Conservation (phyloP, 2,113 vertebrate species). For the Tylochromis polylepis region DNA sequence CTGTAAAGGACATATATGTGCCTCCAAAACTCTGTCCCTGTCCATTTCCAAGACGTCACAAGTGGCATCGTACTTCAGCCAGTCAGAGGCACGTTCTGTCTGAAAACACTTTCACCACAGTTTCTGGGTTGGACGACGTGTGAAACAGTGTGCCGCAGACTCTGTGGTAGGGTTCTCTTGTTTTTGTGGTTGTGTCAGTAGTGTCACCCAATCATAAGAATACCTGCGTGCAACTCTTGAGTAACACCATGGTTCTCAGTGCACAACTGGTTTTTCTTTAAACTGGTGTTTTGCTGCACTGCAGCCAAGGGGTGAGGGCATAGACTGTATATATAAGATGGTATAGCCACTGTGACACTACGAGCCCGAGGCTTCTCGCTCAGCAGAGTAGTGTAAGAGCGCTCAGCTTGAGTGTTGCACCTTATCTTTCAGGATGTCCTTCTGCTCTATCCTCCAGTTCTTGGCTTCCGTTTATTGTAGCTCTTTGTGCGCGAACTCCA, state of each 20-base stretch:
- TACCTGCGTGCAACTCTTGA: neutral
- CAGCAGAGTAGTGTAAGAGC: neutral
- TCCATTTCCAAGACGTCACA: neutral
- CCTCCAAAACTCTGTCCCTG: neutral
- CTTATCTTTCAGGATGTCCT: neutral
- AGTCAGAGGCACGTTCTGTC: neutral
- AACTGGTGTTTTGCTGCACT: neutral
- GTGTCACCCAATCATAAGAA: neutral
- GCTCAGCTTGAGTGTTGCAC: neutral
- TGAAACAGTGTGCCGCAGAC: neutral
- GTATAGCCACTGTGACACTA: neutral
- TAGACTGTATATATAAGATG: neutral
- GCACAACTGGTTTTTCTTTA: neutral
- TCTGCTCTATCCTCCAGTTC: neutral
- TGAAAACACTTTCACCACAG: neutral
- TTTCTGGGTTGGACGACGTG: neutral
- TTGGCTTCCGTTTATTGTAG: neutral
- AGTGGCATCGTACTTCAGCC: accelerated
- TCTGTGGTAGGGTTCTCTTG: neutral
- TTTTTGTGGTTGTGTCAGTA: neutral
- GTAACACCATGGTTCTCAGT: neutral
- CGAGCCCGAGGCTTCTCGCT: neutral
- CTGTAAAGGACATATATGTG: neutral
- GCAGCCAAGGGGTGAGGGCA: accelerated
- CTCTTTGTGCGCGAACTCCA: neutral